Evolutionary conservation across 2,888 invertebrate species (phyloP).

Genomic region (Drosophila borborema): DNA sequence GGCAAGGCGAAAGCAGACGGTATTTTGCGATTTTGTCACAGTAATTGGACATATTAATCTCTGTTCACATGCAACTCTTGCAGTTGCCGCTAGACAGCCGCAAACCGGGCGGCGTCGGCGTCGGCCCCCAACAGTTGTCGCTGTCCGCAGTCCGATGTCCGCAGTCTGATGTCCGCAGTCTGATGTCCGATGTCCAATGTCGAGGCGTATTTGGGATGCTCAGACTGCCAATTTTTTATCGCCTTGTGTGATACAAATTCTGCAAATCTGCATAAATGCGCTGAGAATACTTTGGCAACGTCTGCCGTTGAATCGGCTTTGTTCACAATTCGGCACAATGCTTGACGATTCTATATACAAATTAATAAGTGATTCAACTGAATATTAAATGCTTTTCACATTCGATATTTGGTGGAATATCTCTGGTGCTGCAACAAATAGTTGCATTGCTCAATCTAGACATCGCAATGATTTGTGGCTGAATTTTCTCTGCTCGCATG

Average conservation of each 20-base stretch:
- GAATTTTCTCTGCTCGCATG: slow-evolving; percentile 33
- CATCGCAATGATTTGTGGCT: slow-evolving; percentile 48
- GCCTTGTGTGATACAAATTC: slow-evolving; percentile 38
- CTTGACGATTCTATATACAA: no score
- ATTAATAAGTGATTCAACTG: neutral
- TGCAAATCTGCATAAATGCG: slow-evolving; percentile 36
- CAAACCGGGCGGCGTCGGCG: slow-evolving; percentile 54
- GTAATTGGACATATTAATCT: slow-evolving; percentile 85
- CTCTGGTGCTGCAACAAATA: slow-evolving; percentile 31
- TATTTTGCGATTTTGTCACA: slow-evolving; percentile 84
- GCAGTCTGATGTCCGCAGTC: slow-evolving; percentile 1
- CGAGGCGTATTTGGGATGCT: slow-evolving; percentile 53
- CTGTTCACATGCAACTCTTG: slow-evolving; percentile 74
- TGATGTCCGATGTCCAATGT: slow-evolving; percentile 26
- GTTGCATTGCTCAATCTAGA: slow-evolving; percentile 39
- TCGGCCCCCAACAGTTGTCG: slow-evolving; percentile 46
- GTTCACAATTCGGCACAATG: no score
- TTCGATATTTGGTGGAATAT: slow-evolving; percentile 12
- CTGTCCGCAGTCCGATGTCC: slow-evolving; percentile 16
- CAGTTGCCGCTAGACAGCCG: slow-evolving; percentile 63
- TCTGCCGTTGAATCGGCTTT: slow-evolving; percentile 16
- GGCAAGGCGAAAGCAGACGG: slow-evolving; percentile 72
- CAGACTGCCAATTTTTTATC: slow-evolving; percentile 69
- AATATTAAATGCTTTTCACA: neutral
- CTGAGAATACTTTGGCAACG: slow-evolving; percentile 30